Conservation (phyloP, 2,113 vertebrate species). For the Tympanuchus pallidicinctus region DNA sequence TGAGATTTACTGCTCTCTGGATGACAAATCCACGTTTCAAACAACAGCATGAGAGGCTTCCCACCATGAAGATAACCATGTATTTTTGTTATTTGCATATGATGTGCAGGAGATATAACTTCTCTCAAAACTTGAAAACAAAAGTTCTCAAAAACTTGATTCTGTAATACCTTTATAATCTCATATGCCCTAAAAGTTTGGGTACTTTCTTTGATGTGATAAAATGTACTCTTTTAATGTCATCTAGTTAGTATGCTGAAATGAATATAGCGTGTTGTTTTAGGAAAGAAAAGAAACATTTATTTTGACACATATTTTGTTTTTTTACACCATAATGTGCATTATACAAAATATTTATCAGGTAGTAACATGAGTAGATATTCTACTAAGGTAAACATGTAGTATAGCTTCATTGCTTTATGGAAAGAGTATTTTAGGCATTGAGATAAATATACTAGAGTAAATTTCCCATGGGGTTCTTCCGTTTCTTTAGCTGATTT, state of each 20-base stretch:
- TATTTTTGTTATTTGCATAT: neutral
- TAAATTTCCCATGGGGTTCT: neutral
- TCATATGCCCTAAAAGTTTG: neutral
- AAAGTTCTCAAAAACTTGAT: too few species aligned
- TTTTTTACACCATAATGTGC: neutral
- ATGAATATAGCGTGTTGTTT: neutral
- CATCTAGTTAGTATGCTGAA: neutral
- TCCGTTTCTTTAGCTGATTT: neutral
- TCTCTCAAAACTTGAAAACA: neutral
- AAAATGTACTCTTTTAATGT: neutral
- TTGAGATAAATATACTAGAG: neutral
- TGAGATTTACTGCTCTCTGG: too few species aligned
- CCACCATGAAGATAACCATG: neutral
- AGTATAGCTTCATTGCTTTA: neutral
- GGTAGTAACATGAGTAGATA: neutral
- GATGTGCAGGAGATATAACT: neutral
- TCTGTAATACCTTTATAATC: neutral
- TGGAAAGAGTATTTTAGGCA: neutral
- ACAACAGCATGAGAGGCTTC: neutral
- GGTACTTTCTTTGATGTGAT: neutral
- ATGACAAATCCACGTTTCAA: too few species aligned
- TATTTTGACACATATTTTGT: neutral
- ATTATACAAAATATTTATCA: neutral
- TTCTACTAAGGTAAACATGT: neutral
- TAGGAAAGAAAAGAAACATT: neutral